phyloP scores from a whole-genome alignment of 2,888 invertebrate species.

The Ommatoiulus sabulosus region DNA sequence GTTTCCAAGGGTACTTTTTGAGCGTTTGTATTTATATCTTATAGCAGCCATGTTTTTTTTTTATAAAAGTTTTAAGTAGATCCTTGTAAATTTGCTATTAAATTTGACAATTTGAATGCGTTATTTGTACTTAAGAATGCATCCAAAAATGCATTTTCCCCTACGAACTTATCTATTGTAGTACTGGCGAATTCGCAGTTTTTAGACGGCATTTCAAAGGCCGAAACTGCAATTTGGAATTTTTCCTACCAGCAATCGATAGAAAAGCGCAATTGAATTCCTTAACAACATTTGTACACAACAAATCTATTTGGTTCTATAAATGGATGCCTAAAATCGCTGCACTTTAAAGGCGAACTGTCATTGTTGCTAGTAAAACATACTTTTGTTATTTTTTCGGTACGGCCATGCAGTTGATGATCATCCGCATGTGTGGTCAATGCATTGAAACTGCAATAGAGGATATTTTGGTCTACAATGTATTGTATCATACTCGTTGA shows the following conservation, averaged over 20 bases:
- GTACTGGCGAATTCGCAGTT: background rate
- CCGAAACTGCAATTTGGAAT: slow-evolving; percentile 16
- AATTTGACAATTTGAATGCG: too few relatives aligned
- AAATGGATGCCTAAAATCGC: background rate
- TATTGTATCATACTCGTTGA: too few relatives aligned
- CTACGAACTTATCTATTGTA: background rate
- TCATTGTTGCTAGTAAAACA: background rate
- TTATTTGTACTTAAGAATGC: background rate
- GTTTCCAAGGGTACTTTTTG: background rate
- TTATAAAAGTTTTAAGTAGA: too few relatives aligned
- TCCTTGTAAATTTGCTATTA: too few relatives aligned
- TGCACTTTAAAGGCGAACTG: slow-evolving; percentile 12
- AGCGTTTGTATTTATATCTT: background rate
- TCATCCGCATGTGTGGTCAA: too few relatives aligned
- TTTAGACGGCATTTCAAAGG: background rate
- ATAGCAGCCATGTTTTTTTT: background rate
- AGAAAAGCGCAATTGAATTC: slow-evolving; percentile 28
- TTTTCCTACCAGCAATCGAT: slow-evolving; percentile 20
- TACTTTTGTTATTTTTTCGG: background rate
- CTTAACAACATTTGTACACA: slow-evolving; percentile 28
- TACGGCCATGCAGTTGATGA: too few relatives aligned
- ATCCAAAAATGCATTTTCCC: background rate
- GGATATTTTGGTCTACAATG: too few relatives aligned
- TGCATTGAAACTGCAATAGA: too few relatives aligned
- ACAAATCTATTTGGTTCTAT: slow-evolving; percentile 19